Evolutionary conservation across 1,140 invertebrate genomes (phyloP).

Genomic region (Drosophila repleta): DNA sequence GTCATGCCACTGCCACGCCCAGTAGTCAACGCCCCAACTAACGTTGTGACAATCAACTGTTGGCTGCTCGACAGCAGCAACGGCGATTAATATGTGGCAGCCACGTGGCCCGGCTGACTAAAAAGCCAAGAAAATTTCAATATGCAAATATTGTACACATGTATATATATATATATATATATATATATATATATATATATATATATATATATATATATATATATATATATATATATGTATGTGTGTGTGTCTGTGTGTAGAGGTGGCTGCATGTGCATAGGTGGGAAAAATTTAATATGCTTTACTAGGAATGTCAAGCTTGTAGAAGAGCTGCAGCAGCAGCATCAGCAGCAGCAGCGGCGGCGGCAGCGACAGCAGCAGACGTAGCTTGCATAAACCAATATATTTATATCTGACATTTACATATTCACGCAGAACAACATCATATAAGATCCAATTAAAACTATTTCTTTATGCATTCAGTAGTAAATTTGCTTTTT

Average conservation of each 20-base stretch:
- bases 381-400: no score
- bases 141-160: background rate
- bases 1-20: constrained; percentile 18
- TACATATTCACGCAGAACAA: background rate
- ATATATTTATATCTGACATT: no score
- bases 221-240: background rate
- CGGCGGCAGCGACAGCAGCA: no score
- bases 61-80: constrained; percentile 19
- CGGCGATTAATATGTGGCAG: constrained; percentile 7
- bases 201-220: background rate
- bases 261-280: background rate
- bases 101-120: background rate
- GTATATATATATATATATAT: background rate
- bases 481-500: background rate
- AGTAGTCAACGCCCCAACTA: constrained; percentile 19
- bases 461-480: background rate
- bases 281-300: background rate
- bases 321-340: no score
- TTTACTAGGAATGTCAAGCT: background rate
- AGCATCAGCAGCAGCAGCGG: no score
- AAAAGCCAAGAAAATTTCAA: background rate
- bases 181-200: background rate
- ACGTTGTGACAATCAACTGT: constrained; percentile 33
- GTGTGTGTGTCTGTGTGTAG: background rate
- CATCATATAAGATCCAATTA: background rate